A percentile compares a stretch with the other conserved stretches of the same genome.
These are phyloP conservation scores for Buathra laborator DNA, from an alignment of 2,888 invertebrate genomes.

Conservation along the genomic window DNA sequence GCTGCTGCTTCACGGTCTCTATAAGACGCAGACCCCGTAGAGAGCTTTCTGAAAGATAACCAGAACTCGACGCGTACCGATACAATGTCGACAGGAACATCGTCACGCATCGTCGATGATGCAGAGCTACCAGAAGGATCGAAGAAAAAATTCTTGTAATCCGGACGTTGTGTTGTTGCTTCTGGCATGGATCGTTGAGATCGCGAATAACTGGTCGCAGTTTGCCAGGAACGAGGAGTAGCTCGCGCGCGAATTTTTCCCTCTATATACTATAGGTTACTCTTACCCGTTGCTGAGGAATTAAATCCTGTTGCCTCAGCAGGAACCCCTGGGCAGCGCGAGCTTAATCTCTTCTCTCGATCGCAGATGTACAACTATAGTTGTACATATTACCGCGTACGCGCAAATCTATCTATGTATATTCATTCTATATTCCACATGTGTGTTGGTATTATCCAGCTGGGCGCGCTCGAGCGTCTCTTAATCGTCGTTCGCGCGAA, in stretches of 20 bases:
- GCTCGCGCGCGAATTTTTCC: conserved; percentile 15
- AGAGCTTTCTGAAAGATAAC: neutral
- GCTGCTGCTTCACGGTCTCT: conserved; percentile 9
- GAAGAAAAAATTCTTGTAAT: conserved; percentile 56
- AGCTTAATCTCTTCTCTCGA: conserved; percentile 59
- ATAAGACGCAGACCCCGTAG: neutral
- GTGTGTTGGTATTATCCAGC: conserved; percentile 45
- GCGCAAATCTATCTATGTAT: conserved; percentile 4
- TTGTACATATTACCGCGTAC: conserved; percentile 36
- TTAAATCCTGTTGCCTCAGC: conserved; percentile 49
- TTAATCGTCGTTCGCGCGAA: conserved; percentile 52
- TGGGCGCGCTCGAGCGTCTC: conserved; percentile 57
- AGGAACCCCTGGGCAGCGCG: conserved; percentile 32
- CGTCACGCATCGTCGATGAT: conserved; percentile 65
- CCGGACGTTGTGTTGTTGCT: conserved; percentile 36
- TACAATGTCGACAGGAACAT: conserved; percentile 66
- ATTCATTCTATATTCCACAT: neutral
- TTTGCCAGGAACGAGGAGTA: conserved; percentile 46
- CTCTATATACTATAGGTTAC: neutral
- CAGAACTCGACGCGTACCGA: conserved; percentile 52
- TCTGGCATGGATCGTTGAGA: conserved; percentile 43
- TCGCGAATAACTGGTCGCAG: conserved; percentile 44
- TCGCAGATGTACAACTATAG: conserved; percentile 35
- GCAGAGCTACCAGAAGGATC: conserved; percentile 48
- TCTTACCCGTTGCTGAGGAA: conserved; percentile 12